These are phyloP conservation scores for Indri indri DNA, from an alignment of 2,113 vertebrate genomes.

Conservation along the genomic window DNA sequence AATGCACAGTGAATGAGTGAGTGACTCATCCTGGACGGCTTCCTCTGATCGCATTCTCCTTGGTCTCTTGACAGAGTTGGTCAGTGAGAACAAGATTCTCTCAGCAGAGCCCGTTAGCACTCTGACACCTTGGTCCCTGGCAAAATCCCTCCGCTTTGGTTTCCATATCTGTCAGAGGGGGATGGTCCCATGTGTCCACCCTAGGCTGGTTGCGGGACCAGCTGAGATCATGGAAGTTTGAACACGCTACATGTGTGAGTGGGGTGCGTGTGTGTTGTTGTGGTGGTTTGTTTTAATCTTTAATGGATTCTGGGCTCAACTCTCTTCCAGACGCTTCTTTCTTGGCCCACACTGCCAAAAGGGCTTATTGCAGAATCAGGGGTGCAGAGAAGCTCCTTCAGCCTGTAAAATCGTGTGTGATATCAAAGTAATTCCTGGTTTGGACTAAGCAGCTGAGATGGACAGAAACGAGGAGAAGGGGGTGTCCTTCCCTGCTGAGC, in stretches of 20 bases:
- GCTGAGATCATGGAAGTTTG: neutral
- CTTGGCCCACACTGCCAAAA: neutral
- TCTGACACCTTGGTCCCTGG: neutral
- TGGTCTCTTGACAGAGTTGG: neutral
- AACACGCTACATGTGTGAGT: no score
- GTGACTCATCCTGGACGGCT: neutral
- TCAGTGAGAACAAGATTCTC: neutral
- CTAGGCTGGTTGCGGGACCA: neutral
- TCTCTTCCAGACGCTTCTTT: constrained; percentile 24
- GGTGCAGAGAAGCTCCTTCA: neutral
- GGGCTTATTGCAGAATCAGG: neutral
- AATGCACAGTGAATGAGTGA: neutral
- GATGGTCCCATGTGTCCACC: neutral
- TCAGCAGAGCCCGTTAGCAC: neutral
- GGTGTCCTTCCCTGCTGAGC: neutral
- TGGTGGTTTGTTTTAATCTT: neutral
- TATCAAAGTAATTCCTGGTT: neutral
- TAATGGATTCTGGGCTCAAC: neutral
- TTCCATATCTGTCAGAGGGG: neutral
- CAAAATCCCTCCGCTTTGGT: neutral
- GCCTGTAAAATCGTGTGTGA: neutral
- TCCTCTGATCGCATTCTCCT: constrained; percentile 4
- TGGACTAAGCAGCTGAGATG: neutral
- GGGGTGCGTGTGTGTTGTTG: neutral
- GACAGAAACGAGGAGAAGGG: neutral